Conservation (phyloP, 2,113 vertebrate genomes). For the Gyps fulvus region DNA sequence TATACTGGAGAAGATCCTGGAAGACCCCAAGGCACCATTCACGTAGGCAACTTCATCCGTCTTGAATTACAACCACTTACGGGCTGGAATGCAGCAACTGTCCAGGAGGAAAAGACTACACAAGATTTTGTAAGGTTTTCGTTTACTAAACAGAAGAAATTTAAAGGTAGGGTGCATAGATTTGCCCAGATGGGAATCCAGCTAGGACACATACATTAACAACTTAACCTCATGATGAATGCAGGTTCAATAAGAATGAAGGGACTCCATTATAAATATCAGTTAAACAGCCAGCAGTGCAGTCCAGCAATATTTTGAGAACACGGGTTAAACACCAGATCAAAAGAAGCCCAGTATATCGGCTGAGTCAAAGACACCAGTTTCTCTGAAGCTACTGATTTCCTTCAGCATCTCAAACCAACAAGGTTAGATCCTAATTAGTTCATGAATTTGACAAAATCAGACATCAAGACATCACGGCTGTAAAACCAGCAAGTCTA, state of each 20-base stretch:
- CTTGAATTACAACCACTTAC: background rate
- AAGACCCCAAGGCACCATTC: background rate
- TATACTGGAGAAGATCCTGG: conserved; percentile 15
- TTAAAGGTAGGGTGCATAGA: background rate
- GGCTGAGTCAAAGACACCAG: background rate
- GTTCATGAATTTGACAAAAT: background rate
- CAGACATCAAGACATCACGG: background rate
- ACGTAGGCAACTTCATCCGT: conserved; percentile 1
- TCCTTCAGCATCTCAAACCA: background rate
- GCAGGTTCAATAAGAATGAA: background rate
- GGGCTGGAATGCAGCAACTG: background rate
- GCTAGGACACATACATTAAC: background rate
- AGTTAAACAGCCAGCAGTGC: background rate
- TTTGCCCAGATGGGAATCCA: background rate
- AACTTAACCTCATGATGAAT: background rate
- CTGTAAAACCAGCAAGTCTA: background rate
- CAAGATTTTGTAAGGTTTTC: background rate
- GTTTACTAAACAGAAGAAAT: background rate
- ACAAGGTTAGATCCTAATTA: background rate
- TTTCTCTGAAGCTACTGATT: background rate
- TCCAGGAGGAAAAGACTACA: background rate
- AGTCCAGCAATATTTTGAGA: background rate
- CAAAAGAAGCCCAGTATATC: background rate
- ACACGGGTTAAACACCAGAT: background rate
- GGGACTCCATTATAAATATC: background rate